A percentile compares a stretch with the other conserved stretches of the same genome.
These are phyloP conservation scores for Helicoverpa zea DNA, from an alignment of 1,140 invertebrate genomes.

Conservation along the genomic window DNA sequence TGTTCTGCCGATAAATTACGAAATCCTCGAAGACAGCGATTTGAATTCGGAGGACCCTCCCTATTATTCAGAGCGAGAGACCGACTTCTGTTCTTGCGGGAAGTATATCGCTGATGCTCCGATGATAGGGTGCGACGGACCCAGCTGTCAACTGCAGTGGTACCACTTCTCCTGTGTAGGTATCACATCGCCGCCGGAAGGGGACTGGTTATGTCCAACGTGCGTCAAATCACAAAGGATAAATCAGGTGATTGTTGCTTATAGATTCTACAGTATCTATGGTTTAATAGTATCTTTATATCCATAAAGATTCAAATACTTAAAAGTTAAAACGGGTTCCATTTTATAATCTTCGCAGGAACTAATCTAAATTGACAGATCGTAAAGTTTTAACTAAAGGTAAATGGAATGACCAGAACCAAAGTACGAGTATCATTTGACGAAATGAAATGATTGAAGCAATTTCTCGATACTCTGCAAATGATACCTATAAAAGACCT, in stretches of 20 bases:
- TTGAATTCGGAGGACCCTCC: slow-evolving; percentile 4
- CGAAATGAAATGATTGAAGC: neutral
- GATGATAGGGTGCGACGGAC: slow-evolving; percentile 71
- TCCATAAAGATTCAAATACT: neutral
- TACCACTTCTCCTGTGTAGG: slow-evolving; percentile 71
- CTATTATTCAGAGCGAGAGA: slow-evolving; percentile 44
- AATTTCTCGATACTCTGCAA: too few relatives aligned
- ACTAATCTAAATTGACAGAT: neutral
- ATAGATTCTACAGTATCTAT: neutral
- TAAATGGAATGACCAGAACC: neutral
- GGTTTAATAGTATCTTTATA: too few relatives aligned
- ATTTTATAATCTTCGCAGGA: neutral
- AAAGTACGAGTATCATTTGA: neutral
- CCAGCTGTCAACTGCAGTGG: slow-evolving; percentile 63
- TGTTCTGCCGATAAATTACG: slow-evolving; percentile 61
- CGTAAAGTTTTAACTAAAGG: too few relatives aligned
- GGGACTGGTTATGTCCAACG: slow-evolving; percentile 65
- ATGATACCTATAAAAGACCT: neutral
- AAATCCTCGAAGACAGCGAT: slow-evolving; percentile 49
- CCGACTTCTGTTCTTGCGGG: slow-evolving; percentile 63
- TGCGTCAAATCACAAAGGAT: slow-evolving; percentile 54
- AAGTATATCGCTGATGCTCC: slow-evolving; percentile 57
- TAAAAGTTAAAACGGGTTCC: neutral
- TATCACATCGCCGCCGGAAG: slow-evolving; percentile 59
- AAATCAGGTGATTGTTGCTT: slow-evolving; percentile 1